Percentiles rank a stretch among this genome's conserved stretches.
These are phyloP conservation scores for Luehdorfia chinensis DNA, from an alignment of 1,140 invertebrate genomes.

Conservation along the genomic window DNA sequence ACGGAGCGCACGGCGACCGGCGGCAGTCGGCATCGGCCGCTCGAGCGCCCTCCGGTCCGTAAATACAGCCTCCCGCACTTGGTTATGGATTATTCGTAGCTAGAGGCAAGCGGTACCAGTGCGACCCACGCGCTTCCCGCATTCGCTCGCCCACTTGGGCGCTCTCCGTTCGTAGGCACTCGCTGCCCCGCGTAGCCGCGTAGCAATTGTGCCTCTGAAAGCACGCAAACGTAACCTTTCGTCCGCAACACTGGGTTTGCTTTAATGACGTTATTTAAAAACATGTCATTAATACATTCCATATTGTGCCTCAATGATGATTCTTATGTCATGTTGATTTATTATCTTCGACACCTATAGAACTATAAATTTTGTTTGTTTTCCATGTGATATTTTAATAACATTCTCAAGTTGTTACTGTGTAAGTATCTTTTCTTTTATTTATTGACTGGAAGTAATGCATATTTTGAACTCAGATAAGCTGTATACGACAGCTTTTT, in stretches of 20 bases:
- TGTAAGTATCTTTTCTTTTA: too few species aligned
- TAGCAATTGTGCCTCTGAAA: slow-evolving; percentile 17
- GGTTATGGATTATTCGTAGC: slow-evolving; percentile 69
- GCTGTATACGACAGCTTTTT: too few species aligned
- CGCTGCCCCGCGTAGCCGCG: slow-evolving; percentile 21
- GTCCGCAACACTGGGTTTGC: slow-evolving; percentile 33
- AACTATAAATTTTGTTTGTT: slow-evolving; percentile 32
- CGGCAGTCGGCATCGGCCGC: slow-evolving; percentile 50
- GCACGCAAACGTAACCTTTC: slow-evolving; percentile 49
- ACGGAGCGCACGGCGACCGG: slow-evolving; percentile 31
- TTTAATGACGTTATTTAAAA: slow-evolving; percentile 43
- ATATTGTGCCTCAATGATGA: slow-evolving; percentile 49
- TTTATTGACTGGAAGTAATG: too few species aligned
- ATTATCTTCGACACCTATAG: slow-evolving; percentile 50
- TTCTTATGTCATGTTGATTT: slow-evolving; percentile 50
- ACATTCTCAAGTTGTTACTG: slow-evolving; percentile 25
- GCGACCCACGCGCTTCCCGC: slow-evolving; percentile 62
- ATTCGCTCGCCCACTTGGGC: slow-evolving; percentile 37
- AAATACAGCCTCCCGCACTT: slow-evolving; percentile 65
- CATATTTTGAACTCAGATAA: too few species aligned
- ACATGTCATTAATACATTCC: slow-evolving; percentile 48
- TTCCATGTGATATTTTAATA: slow-evolving; percentile 36
- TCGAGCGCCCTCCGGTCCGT: slow-evolving; percentile 62
- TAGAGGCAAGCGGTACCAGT: slow-evolving; percentile 57
- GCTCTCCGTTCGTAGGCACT: slow-evolving; percentile 24